Conservation (phyloP, 37 sponge, comb jelly and placozoan genomes). For the Spongilla lacustris region DNA sequence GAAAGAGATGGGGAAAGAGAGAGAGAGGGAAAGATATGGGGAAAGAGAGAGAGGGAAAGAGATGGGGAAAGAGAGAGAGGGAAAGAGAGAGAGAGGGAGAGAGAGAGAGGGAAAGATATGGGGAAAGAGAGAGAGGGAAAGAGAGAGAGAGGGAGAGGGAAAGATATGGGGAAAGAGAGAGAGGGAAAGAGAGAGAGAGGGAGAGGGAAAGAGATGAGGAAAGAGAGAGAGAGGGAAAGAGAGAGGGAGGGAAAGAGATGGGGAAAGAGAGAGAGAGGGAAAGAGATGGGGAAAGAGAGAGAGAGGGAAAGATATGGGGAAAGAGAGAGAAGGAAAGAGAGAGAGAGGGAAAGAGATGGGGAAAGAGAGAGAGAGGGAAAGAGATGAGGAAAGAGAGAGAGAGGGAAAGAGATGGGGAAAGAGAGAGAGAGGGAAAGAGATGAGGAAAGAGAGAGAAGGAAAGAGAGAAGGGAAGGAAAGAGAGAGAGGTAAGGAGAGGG, state of each 20-base stretch:
- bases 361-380: neutral
- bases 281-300: neutral
- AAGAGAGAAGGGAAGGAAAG: neutral
- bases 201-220: neutral
- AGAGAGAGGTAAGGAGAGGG: neutral
- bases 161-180: neutral
- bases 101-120: neutral
- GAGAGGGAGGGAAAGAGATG: neutral
- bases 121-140: neutral
- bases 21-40: neutral
- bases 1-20: neutral
- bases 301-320: neutral
- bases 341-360: neutral
- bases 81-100: neutral
- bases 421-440: neutral
- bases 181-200: neutral
- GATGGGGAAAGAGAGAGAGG: neutral
- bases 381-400: neutral
- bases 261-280: neutral
- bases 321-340: neutral
- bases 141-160: neutral
- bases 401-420: neutral
- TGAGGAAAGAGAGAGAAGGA: neutral
- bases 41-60: neutral
- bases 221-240: too few relatives aligned